Evolutionary conservation across 2,888 invertebrate species (phyloP).

Genomic region (Mantis religiosa): DNA sequence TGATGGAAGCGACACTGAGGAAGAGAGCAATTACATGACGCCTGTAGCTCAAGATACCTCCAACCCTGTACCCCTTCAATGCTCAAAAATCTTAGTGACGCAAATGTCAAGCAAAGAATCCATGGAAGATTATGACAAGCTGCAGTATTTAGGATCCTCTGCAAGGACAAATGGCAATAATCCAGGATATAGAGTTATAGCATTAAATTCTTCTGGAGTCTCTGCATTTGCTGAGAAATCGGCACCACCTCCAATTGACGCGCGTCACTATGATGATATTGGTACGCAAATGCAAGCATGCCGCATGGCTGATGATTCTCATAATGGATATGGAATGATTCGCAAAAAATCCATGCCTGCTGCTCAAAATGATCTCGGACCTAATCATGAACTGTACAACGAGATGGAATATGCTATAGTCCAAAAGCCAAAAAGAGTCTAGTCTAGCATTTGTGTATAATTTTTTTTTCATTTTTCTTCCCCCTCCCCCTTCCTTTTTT

Average conservation of each 20-base stretch:
- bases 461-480: background rate
- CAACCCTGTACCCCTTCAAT: background rate
- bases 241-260: conserved; percentile 36
- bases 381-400: conserved; percentile 63
- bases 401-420: conserved; percentile 78
- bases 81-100: conserved; percentile 26
- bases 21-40: conserved; percentile 1
- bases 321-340: conserved; percentile 74
- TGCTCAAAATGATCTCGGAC: conserved; percentile 42
- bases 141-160: conserved; percentile 76
- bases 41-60: background rate
- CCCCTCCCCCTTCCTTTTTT: background rate
- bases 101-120: conserved; percentile 22
- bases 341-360: conserved; percentile 60
- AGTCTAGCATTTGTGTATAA: conserved; percentile 36
- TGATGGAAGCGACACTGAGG: conserved; percentile 23
- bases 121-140: conserved; percentile 67
- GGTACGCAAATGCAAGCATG: conserved; percentile 61
- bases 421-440: conserved; percentile 81
- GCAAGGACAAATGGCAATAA: conserved; percentile 59
- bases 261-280: conserved; percentile 65
- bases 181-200: conserved; percentile 65
- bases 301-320: conserved; percentile 73
- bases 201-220: conserved; percentile 29
- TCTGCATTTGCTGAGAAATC: background rate